phyloP scores from a whole-genome alignment of 2,797 vertebrate species.

The Taeniopygia guttata region DNA sequence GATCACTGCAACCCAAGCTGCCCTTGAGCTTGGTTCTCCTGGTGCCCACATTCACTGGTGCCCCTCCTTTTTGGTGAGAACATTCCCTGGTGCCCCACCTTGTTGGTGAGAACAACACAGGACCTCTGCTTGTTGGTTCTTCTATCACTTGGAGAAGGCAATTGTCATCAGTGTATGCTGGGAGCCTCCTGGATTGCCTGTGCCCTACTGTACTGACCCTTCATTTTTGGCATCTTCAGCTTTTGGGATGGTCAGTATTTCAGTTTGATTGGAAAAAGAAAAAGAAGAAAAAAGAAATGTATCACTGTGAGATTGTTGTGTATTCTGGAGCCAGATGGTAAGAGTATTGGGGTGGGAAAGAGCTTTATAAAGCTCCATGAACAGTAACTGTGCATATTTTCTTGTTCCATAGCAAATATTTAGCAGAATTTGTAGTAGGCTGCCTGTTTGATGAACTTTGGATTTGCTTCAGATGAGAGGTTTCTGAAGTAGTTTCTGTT shows the following conservation, averaged over 20 bases:
- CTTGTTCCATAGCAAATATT: conserved; percentile 6
- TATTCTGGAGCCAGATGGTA: background rate
- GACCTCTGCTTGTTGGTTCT: background rate
- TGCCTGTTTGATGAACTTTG: conserved; percentile 20
- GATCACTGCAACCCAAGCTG: background rate
- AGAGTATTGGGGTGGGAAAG: background rate
- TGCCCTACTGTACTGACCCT: background rate
- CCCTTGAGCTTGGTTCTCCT: background rate
- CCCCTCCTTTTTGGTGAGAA: background rate
- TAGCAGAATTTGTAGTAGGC: background rate
- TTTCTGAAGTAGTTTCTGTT: conserved; percentile 22
- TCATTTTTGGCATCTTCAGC: background rate
- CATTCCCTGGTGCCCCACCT: background rate
- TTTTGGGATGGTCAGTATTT: background rate
- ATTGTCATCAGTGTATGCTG: background rate
- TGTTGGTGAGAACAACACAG: background rate
- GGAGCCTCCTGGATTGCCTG: background rate
- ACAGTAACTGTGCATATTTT: background rate
- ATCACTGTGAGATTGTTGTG: background rate
- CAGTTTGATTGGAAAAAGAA: background rate
- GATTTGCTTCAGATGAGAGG: conserved; percentile 27
- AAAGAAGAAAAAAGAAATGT: background rate
- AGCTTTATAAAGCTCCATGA: background rate
- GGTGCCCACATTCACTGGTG: background rate
- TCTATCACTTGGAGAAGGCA: background rate